Evolutionary conservation across 1,140 invertebrate species (phyloP), one percentile per base, ranked within the genome.

Genomic region (Bombus sibiricus): DNA sequence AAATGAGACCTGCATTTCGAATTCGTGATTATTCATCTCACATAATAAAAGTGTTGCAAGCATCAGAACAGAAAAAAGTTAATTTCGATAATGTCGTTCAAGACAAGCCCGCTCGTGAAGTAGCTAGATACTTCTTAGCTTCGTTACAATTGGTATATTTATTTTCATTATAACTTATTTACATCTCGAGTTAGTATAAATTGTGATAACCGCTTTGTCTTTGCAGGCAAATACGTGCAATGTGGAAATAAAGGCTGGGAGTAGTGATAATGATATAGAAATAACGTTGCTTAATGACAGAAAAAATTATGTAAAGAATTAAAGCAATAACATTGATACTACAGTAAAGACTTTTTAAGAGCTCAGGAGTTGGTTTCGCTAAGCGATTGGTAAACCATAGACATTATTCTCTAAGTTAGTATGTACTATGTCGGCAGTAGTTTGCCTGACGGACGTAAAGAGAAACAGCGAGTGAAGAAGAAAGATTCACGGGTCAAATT

Each of bases 51-150:
- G 85, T n/a, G 66, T 83, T 95, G 4, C 82, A 89, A 66, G 12
- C 62, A 34, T 87, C 64, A 57, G 37, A 81, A 12, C 75, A 92
- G 59, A 81, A 77, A 28, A 92, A 88, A 72, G 25, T 90, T 1
- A 86, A 47, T n/a, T 94, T 95, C 53, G 86, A 93, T 32, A 71
- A 72, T 13, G 74, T 94, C 32, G 77, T 94, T 43, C 43, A 81
- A 4, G 62, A 92, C 12, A 83, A 92, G 72, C 77, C 90, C n/a
- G 32, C 88, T 41, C 84, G 73, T 22, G 94, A 95, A 87, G 88
- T 92, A 25, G 92, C 94, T 3, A 92, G 94, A 79, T 95, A 92
- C 64, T 94, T 94, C 73, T 90, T 92, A 25, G 93, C 94, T 13
- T 90, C 92, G 1, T 81, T 95, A n/a, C 92, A 94, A 86, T 87